phyloP scores from a whole-genome alignment of 1,140 invertebrate species.

The Lordiphosa mommai region DNA sequence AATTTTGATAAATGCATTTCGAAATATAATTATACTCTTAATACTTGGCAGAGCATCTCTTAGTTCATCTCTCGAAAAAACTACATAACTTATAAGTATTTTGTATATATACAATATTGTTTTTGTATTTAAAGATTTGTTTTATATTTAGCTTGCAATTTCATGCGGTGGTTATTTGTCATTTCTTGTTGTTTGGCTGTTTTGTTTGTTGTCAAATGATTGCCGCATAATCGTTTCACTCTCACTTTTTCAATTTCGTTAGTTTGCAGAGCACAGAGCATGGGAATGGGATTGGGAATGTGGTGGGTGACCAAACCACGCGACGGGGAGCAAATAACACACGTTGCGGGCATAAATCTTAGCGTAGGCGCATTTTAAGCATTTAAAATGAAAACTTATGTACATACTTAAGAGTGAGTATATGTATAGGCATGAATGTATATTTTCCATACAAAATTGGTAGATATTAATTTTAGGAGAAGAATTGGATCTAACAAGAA shows the following conservation, averaged over 20 bases:
- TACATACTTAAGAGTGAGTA: not conserved
- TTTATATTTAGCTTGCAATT: conserved; percentile 50
- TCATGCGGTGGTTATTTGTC: conserved; percentile 20
- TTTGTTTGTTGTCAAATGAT: conserved; percentile 41
- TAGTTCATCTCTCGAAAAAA: not conserved
- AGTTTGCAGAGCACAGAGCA: too few species aligned
- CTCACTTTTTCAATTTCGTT: conserved; percentile 44
- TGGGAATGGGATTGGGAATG: too few species aligned
- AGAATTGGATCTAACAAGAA: too few species aligned
- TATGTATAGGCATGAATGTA: too few species aligned
- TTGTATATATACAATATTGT: conserved; percentile 16
- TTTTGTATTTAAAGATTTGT: conserved; percentile 19
- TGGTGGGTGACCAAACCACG: conserved; percentile 18
- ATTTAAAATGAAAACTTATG: conserved; percentile 9
- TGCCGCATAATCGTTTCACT: conserved; percentile 31
- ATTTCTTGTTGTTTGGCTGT: conserved; percentile 2
- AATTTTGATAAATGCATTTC: too few species aligned
- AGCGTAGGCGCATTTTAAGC: conserved; percentile 27
- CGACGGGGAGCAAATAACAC: conserved; percentile 23
- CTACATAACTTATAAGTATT: conserved; percentile 4
- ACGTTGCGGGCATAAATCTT: conserved; percentile 65
- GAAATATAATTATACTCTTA: too few species aligned
- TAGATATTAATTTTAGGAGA: too few species aligned
- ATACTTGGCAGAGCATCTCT: conserved; percentile 1
- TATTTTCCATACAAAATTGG: too few species aligned